Evolutionary conservation across 2,797 vertebrate genomes (phyloP), one percentile per base, ranked within the genome.

Genomic region (Loriculus beryllinus): DNA sequence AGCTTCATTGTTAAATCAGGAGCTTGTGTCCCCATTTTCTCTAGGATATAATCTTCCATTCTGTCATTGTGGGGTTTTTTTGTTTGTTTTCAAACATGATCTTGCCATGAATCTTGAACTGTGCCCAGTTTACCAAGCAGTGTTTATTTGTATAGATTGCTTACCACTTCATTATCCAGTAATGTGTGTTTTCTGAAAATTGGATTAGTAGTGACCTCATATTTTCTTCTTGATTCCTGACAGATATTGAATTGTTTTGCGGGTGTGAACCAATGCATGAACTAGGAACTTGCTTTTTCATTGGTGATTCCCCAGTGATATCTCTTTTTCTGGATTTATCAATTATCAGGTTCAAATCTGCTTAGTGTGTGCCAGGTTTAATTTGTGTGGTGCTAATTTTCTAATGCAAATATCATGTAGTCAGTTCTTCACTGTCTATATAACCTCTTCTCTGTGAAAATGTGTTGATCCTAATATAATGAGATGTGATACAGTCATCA

Each of bases 91-190:
- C 89, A 95, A 93, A 97, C n/a, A 31, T 8, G 26, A 90, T 92
- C 77, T 86, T 63, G 8, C 28, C n/a, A 35, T 88, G 52, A 78
- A 87, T 81, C 57, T 70, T 88, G 33, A 75, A 39, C 29, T 74
- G 37, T 82, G 54, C 54, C 82, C 51, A 64, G 59, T 90, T 90
- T 92, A 69, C 67, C 57, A 78, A 90, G 78, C 39, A 67, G 8
- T 79, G 56, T 43, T 82, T 85, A 91, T 90, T 86, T 91, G 37
- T 90, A 84, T 60, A 79, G 92, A 95, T 94, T 88, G 67, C 74
- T 90, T 96, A 69, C 87, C 74, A 88, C 80, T 95, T 96, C 69
- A 94, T 97, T 97, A 96, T 96, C 80, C 65, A 56, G 59, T 84
- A 88, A 86, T 86, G 62, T 91, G 43, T 82, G 82, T 49, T 88